These are phyloP conservation scores for Eucriotettix oculatus DNA, from an alignment of 2,888 invertebrate genomes.

Conservation along the genomic window DNA sequence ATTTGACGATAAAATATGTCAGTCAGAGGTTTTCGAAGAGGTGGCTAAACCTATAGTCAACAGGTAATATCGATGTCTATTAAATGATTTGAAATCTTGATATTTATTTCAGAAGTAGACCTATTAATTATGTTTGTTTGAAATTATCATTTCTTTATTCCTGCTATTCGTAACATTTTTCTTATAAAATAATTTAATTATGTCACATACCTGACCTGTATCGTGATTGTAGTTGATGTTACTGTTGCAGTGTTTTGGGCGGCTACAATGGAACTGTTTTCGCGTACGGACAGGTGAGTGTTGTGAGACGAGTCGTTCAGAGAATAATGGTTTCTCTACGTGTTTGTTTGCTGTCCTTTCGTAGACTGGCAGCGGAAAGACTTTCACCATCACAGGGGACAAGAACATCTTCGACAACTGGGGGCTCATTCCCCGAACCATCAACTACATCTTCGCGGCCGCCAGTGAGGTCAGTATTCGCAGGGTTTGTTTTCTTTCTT, in stretches of 20 bases:
- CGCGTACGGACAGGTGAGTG: slow-evolving; percentile 34
- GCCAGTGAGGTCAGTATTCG: slow-evolving; percentile 23
- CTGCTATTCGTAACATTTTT: too few relatives aligned
- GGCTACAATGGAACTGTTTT: slow-evolving; percentile 39
- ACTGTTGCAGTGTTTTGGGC: slow-evolving; percentile 26
- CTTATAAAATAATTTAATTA: too few relatives aligned
- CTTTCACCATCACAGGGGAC: slow-evolving; percentile 33
- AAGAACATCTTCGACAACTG: slow-evolving; percentile 25
- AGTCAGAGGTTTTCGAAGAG: slow-evolving; percentile 27
- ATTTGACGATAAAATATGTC: slow-evolving; percentile 25
- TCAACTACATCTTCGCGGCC: slow-evolving; percentile 30
- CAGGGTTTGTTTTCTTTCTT: background rate
- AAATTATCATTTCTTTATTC: too few relatives aligned
- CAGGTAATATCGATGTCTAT: slow-evolving; percentile 21
- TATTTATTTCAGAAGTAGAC: too few relatives aligned
- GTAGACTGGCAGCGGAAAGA: slow-evolving; percentile 38
- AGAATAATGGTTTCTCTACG: background rate
- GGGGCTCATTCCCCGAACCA: slow-evolving; percentile 33
- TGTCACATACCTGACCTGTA: too few relatives aligned
- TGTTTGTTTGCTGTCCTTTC: slow-evolving; percentile 7
- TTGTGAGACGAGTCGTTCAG: background rate
- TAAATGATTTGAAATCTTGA: too few relatives aligned
- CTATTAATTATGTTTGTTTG: too few relatives aligned
- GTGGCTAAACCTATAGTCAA: slow-evolving; percentile 32
- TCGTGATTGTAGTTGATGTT: background rate